A percentile compares a stretch with the other conserved stretches of the same genome.
Conservation (phyloP, 2,797 vertebrate genomes). For the Artibeus lituratus region DNA sequence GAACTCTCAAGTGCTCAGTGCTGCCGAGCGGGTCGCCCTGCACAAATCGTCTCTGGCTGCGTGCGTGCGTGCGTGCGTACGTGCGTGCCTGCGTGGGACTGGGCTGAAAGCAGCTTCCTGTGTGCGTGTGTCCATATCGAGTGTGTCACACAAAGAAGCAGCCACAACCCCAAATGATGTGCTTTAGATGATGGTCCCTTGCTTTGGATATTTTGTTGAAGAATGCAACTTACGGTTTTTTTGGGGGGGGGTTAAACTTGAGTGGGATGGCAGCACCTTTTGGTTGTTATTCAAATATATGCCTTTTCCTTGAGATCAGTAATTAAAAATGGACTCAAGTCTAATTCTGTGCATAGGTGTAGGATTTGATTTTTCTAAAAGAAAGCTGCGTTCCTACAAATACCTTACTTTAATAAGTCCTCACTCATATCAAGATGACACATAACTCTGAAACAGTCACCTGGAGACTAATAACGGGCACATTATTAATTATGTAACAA, state of each 20-base stretch:
- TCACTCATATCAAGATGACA: not conserved
- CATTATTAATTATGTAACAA: not conserved
- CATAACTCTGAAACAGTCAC: not conserved
- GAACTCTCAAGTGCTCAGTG: conserved; percentile 63
- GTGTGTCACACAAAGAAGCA: conserved; percentile 58
- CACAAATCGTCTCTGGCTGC: conserved; percentile 76
- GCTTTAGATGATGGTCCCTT: not conserved
- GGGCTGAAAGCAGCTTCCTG: conserved; percentile 56
- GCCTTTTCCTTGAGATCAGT: not conserved
- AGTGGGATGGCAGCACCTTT: not conserved
- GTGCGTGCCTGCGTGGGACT: conserved; percentile 80
- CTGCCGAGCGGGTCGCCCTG: conserved; percentile 70
- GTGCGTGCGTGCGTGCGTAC: conserved; percentile 83
- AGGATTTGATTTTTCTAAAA: conserved; percentile 20
- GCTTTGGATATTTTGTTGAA: conserved; percentile 16
- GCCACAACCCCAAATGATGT: not conserved
- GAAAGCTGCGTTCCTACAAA: not conserved
- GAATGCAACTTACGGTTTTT: not conserved
- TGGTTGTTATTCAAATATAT: not conserved
- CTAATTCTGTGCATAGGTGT: conserved; percentile 17
- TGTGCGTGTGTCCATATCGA: conserved; percentile 48
- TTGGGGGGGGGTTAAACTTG: not conserved
- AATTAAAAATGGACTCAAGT: not conserved
- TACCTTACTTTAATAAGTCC: not conserved
- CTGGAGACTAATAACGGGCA: not conserved